Conservation (phyloP, 2,113 vertebrate genomes). For the Protobothrops flavoviridis region DNA sequence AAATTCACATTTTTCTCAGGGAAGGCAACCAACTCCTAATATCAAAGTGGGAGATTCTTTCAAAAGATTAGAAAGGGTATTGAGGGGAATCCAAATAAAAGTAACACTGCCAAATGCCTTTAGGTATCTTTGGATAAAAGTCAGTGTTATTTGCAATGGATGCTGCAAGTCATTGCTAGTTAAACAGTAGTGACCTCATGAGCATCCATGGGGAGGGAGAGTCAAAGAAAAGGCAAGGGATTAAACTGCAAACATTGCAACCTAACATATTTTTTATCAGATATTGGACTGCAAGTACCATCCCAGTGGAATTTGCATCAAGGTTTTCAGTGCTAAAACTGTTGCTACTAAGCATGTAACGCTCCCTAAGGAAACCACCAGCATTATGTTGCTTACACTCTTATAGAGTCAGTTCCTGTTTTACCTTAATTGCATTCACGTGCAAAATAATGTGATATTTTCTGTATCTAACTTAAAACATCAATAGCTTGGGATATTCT, state of each 20-base stretch:
- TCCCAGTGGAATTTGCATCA: neutral
- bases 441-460: neutral
- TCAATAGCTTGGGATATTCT: neutral
- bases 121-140: neutral
- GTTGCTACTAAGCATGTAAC: neutral
- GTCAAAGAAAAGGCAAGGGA: neutral
- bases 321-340: neutral
- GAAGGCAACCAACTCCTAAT: neutral
- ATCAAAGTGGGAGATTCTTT: neutral
- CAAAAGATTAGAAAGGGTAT: neutral
- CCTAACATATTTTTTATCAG: neutral
- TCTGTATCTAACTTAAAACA: neutral
- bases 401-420: neutral
- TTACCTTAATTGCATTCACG: neutral
- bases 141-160: neutral
- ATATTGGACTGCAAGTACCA: neutral
- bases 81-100: rapidly evolving
- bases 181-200: neutral
- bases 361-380: neutral
- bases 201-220: neutral
- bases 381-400: neutral
- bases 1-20: neutral
- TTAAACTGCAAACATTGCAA: neutral
- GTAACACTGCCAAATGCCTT: neutral
- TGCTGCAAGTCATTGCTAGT: neutral